Conservation (phyloP, 2,888 invertebrate species). For the Acleris emargana region DNA sequence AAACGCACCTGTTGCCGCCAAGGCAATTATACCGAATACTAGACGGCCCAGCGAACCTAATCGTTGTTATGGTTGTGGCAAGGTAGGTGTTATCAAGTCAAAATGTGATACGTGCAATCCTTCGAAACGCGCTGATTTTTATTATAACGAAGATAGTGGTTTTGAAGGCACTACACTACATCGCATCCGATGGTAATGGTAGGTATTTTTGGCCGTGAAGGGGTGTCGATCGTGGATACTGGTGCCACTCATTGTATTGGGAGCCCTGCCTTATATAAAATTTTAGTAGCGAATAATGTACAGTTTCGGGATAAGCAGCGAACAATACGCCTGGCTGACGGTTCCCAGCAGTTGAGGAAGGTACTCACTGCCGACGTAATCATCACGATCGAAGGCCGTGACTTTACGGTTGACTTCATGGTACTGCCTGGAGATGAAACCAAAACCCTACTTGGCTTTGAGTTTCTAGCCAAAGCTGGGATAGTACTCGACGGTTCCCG, state of each 20-base stretch:
- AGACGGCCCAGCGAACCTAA: neutral
- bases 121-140: no score
- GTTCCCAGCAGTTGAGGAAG: neutral
- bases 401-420: neutral
- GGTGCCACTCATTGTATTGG: slow-evolving; percentile 1
- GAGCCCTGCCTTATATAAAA: neutral
- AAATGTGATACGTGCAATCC: neutral
- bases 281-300: neutral
- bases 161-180: no score
- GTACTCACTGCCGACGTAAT: slow-evolving; percentile 2
- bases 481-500: neutral
- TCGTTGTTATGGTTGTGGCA: slow-evolving; percentile 6
- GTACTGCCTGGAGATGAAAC: slow-evolving; percentile 7
- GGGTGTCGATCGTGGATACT: no score
- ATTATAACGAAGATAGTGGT: no score
- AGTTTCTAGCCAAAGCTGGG: neutral
- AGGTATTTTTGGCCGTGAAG: no score
- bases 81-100: neutral
- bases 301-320: neutral
- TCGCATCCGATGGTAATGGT: no score
- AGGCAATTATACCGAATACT: neutral
- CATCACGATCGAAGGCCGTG: neutral
- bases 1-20: neutral
- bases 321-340: slow-evolving; percentile 8
- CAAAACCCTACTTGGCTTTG: neutral